A percentile compares a stretch with the other conserved stretches of the same genome.
phyloP scores from a whole-genome alignment of 2,113 vertebrate genomes.

The Apodemus speciosus region DNA sequence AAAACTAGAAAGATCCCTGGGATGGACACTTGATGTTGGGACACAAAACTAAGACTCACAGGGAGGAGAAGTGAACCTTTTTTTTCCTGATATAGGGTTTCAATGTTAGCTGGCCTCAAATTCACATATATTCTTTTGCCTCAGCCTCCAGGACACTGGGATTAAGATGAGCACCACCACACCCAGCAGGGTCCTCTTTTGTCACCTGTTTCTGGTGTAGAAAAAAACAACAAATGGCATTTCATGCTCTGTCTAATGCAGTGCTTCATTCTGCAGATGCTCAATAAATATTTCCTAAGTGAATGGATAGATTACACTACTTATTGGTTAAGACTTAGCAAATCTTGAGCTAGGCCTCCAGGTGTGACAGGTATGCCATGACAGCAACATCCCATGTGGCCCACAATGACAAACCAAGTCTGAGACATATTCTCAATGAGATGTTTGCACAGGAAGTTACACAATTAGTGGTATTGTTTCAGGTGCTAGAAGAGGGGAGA shows the following conservation, averaged over 20 bases:
- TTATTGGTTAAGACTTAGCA: slow-evolving; percentile 40
- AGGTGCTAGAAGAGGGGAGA: neutral
- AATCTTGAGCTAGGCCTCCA: slow-evolving; percentile 36
- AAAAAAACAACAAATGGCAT: slow-evolving; percentile 40
- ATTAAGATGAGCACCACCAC: neutral
- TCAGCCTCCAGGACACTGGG: neutral
- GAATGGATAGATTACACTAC: slow-evolving; percentile 53
- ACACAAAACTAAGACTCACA: neutral
- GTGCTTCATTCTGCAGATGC: slow-evolving; percentile 49
- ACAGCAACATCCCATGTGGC: neutral
- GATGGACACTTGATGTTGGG: neutral
- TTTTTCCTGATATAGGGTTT: slow-evolving; percentile 8
- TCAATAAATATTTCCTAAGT: slow-evolving; percentile 66
- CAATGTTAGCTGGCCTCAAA: neutral
- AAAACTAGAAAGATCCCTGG: neutral
- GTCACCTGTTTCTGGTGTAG: slow-evolving; percentile 43
- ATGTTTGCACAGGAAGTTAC: slow-evolving; percentile 1
- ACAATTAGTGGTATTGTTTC: slow-evolving; percentile 61
- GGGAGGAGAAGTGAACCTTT: slow-evolving; percentile 10
- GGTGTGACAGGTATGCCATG: neutral
- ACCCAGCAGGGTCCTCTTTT: slow-evolving; percentile 2
- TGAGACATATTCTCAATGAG: neutral
- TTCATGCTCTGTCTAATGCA: slow-evolving; percentile 32
- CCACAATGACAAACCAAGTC: neutral
- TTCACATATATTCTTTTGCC: neutral